Percentiles rank a stretch among this genome's conserved stretches.
These are phyloP conservation scores for Columbina picui DNA, from an alignment of 2,113 vertebrate species.

Conservation along the genomic window DNA sequence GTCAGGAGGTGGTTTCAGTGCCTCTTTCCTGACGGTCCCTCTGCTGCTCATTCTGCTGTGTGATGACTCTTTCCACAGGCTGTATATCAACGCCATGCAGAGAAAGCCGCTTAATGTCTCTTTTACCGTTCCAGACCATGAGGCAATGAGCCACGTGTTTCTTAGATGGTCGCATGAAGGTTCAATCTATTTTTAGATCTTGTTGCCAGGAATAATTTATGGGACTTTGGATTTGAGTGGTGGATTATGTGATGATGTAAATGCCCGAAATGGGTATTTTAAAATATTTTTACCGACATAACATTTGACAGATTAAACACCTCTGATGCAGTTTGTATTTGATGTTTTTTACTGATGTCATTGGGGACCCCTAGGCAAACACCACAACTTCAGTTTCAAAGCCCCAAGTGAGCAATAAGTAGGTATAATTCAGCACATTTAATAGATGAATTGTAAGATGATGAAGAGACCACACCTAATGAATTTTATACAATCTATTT, in stretches of 20 bases:
- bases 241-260: not conserved
- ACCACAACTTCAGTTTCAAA: not conserved
- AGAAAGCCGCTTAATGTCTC: constrained; percentile 17
- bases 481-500: not conserved
- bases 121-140: constrained; percentile 26
- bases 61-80: constrained; percentile 31
- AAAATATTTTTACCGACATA: constrained; percentile 27
- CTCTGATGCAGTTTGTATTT: not conserved
- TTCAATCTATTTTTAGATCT: constrained; percentile 51
- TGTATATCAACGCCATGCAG: constrained; percentile 28
- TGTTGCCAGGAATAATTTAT: constrained; percentile 50
- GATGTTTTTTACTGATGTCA: not conserved
- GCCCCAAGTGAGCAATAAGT: not conserved
- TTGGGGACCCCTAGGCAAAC: not conserved
- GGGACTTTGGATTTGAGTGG: constrained; percentile 4
- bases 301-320: not conserved
- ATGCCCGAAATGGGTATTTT: not conserved
- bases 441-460: not conserved
- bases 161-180: constrained; percentile 28
- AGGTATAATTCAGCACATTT: not conserved
- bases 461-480: not conserved
- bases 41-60: constrained; percentile 14
- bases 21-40: not conserved
- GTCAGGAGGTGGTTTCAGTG: not conserved
- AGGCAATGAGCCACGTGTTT: constrained; percentile 55